Base-by-base conservation (phyloP, 64 coral and sea anemone species). In the Pocillopora verrucosa region DNA sequence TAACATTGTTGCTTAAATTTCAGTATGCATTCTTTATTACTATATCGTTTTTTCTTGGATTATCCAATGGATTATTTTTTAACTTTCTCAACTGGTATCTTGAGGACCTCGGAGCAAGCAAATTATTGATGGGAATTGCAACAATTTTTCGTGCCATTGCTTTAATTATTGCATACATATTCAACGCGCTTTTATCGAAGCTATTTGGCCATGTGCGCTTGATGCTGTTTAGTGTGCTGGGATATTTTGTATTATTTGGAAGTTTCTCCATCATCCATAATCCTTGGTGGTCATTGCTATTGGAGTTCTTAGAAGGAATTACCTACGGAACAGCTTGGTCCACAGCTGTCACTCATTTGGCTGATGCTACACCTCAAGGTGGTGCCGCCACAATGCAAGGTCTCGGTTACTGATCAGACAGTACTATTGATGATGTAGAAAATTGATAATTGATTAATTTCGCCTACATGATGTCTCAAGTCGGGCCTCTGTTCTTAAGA, bases 311-410 rank as follows among this genome's bases (percentile, higher is more conserved):
- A 19, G 92, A 99, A 87, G 97, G 97, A 37, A 34, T 95, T n/a
- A 89, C 88, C 0, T 99, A 93, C 19, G 97, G 94, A n/a, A 95
- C 94, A 60, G 78, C 94, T 26, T 99, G 97, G 97, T 84, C 94
- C 26, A 93, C 91, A 25, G 95, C 94, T 75, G 91, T 99, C 76
- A 95, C 94, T 65, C 93, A 95, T 72, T 87, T 95, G 76, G 94
- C 97, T 76, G 91, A 61, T 34, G 97, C 88, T 56, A 95, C 97
- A 64, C 97, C 97, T 25, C 65, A 80, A 89, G 92, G 79, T 70
- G 97, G 94, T 38, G 94, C 97, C 9, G 97, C 97, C 57, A 99
- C 97, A 24, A 93, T 92, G 85, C 97, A 99, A 99, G 94, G 97
- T 95, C 76, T 78, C 30, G 30, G 94, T 87, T 16, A 65, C 45